These are phyloP conservation scores for Psilanteris sp. DNA, from an alignment of 1,140 invertebrate species.

Conservation along the genomic window DNA sequence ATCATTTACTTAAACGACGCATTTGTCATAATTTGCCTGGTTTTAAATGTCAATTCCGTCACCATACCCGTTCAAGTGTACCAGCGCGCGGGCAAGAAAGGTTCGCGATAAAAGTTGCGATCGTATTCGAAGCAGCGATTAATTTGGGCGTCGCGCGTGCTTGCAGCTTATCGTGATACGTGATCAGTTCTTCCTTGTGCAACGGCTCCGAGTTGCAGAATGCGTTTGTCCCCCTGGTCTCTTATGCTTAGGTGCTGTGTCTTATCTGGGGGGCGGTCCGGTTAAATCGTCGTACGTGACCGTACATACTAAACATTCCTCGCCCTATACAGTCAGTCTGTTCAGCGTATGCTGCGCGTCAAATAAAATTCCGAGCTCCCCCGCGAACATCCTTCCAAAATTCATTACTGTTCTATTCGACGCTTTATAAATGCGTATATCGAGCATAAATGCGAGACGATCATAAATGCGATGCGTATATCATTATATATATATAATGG, in stretches of 20 bases:
- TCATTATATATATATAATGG: too few relatives aligned
- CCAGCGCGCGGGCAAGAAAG: neutral
- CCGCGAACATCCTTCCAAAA: conserved; percentile 38
- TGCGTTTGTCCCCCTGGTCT: conserved; percentile 33
- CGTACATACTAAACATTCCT: conserved; percentile 71
- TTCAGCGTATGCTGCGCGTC: conserved; percentile 69
- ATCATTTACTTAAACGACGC: too few relatives aligned
- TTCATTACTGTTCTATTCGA: conserved; percentile 28
- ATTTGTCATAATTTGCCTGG: too few relatives aligned
- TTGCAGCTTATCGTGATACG: conserved; percentile 10
- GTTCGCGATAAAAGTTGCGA: conserved; percentile 10
- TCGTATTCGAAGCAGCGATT: conserved; percentile 7
- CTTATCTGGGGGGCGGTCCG: conserved; percentile 70
- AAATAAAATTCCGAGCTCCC: conserved; percentile 68
- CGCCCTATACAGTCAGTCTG: conserved; percentile 50
- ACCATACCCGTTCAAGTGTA: neutral
- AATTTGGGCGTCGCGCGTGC: conserved; percentile 23
- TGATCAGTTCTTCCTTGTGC: conserved; percentile 14
- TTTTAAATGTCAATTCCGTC: too few relatives aligned
- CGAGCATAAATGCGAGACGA: too few relatives aligned
- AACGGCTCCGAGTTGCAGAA: conserved; percentile 27
- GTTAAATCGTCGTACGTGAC: conserved; percentile 75
- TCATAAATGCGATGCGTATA: too few relatives aligned
- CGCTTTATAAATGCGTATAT: conserved; percentile 26
- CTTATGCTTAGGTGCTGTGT: conserved; percentile 62